Evolutionary conservation across 2,113 vertebrate species (phyloP), one percentile per base, ranked within the genome.

Genomic region (Oceanites oceanicus): DNA sequence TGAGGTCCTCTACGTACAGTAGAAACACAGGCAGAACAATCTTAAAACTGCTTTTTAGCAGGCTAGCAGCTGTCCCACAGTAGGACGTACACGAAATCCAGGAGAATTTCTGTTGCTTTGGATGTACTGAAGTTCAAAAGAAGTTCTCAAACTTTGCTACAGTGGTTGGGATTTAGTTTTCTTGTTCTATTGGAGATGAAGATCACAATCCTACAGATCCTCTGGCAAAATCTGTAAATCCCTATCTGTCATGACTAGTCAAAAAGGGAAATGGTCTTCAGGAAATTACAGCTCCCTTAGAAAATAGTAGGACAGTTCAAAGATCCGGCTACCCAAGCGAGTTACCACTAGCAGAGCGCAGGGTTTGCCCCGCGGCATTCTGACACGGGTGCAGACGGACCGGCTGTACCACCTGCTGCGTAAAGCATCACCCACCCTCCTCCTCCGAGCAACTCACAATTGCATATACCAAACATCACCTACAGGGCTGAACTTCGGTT

Each of bases 381-480:
- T 0, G 0, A 10, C 21, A 2, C 0, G 7, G 65, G 14, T 5
- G 8, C 62, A 44, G 36, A 20, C 23, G 47, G 19, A n/a, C 53
- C 49, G 61, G 6, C 13, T 7, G 1, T 5, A 3, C 6, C 4
- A 11, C 0, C 3, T 1, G 17, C 81, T 61, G 47, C 0, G 0
- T 6, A 25, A 20, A 68, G 59, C 77, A 45, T 6, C 83, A 18
- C 16, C 30, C 63, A 15, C 13, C 7, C 49, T 59, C 30, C 63
- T 29, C 59, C 68, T 26, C 3, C 1, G 10, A 83, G 67, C 36
- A 36, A 22, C 4, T 34, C 36, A 7, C 14, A 29, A 7, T 0
- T 38, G n/a, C 52, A 9, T 4, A 13, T 0, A 18, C n/a, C 85
- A 36, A 38, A 29, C 29, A 10, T 5, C 44, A 14, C 65, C 58